phyloP scores from a whole-genome alignment of 2,888 invertebrate species.

The Tetranychus piercei region DNA sequence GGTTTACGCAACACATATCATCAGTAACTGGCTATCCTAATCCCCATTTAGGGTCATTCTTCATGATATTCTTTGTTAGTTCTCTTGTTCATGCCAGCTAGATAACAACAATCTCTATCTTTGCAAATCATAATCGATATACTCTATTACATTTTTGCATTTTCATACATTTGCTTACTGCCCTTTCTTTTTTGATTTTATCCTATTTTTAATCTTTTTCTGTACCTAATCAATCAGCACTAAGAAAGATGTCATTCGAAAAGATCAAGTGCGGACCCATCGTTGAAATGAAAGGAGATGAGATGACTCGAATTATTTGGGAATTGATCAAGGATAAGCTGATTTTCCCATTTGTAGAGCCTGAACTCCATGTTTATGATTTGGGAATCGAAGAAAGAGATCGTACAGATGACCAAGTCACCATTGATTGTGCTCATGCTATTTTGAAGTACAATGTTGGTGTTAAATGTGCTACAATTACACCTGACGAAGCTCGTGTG shows the following conservation, averaged over 20 bases:
- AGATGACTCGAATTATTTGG: conserved; percentile 95
- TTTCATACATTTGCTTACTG: background rate
- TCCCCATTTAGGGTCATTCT: background rate
- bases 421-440: conserved; percentile 87
- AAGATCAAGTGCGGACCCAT: conserved; percentile 48
- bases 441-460: conserved; percentile 93
- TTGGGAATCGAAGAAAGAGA: conserved; percentile 88
- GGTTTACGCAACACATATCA: background rate
- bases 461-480: conserved; percentile 93
- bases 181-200: background rate
- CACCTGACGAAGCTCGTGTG: conserved; percentile 88
- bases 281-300: conserved; percentile 81
- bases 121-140: background rate
- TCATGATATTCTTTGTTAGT: background rate
- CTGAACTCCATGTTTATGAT: conserved; percentile 74
- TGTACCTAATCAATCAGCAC: background rate
- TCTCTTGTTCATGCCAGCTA: background rate
- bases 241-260: conserved; percentile 11
- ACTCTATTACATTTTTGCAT: background rate
- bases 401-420: conserved; percentile 80
- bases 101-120: background rate
- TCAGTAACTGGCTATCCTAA: background rate
- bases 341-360: conserved; percentile 82
- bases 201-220: background rate
- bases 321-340: conserved; percentile 90